phyloP scores from a whole-genome alignment of 2,888 invertebrate genomes.

The Tipula lateralis region DNA sequence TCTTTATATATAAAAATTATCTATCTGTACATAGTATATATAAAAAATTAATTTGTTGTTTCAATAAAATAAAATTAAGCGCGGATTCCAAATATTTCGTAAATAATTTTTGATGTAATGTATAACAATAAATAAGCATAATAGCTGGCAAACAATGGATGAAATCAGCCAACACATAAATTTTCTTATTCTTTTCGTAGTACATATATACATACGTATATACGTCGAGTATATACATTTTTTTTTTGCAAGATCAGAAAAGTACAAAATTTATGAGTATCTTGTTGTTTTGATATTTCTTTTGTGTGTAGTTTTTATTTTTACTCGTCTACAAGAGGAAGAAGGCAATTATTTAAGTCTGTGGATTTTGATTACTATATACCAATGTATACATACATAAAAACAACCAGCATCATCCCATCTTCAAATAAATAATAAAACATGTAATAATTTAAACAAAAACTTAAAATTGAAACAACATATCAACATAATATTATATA shows the following conservation, averaged over 20 bases:
- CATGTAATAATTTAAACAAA: background rate
- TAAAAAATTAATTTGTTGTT: background rate
- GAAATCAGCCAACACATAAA: constrained; percentile 11
- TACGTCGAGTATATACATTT: background rate
- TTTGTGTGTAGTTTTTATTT: constrained; percentile 7
- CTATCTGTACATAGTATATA: background rate
- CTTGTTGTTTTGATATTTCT: constrained; percentile 11
- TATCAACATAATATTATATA: background rate
- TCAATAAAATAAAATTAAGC: background rate
- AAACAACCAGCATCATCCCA: background rate
- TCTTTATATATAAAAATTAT: background rate
- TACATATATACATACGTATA: too few species aligned
- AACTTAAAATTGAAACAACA: background rate
- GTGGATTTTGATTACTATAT: background rate
- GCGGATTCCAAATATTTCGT: background rate
- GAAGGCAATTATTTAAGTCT: constrained; percentile 19
- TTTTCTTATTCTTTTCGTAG: constrained; percentile 9
- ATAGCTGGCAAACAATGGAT: constrained; percentile 1
- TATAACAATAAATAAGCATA: constrained; percentile 9
- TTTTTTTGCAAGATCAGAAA: constrained; percentile 19
- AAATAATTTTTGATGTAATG: constrained; percentile 7
- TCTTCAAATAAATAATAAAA: background rate
- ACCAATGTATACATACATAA: background rate
- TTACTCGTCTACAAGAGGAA: background rate
- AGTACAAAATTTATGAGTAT: constrained; percentile 11